Evolutionary conservation across 1,140 invertebrate species (phyloP).

Genomic region (Heliothis subflexa): DNA sequence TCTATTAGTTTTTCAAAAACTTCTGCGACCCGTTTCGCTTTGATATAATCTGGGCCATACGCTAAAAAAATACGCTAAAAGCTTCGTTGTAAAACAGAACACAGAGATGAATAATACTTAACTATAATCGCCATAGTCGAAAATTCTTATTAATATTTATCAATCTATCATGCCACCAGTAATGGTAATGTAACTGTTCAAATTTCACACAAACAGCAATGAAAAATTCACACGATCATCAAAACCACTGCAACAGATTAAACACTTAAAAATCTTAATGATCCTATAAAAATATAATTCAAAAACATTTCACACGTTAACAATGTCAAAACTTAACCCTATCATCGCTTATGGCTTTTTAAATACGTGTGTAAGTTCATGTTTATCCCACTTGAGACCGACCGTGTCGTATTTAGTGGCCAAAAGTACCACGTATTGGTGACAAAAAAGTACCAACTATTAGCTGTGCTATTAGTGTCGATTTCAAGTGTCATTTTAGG

Average conservation of each 20-base stretch:
- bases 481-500: conserved; percentile 50
- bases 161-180: neutral
- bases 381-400: conserved; percentile 66
- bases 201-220: no score
- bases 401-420: conserved; percentile 59
- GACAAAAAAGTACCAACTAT: conserved; percentile 42
- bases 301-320: conserved; percentile 50
- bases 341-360: conserved; percentile 57
- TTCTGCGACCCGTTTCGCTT: no score
- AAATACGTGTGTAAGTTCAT: conserved; percentile 60
- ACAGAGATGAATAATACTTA: no score
- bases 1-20: no score
- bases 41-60: no score
- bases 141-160: no score
- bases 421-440: conserved; percentile 42
- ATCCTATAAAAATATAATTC: conserved; percentile 22
- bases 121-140: no score
- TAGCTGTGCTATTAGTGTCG: no score
- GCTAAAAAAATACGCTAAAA: no score
- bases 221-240: neutral
- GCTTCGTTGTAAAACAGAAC: no score
- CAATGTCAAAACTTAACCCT: conserved; percentile 51
- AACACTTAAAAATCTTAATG: conserved; percentile 14
- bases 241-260: neutral
- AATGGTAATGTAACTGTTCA: no score